phyloP scores from a whole-genome alignment of 2,797 vertebrate genomes.

The Eurystomus glaucurus region DNA sequence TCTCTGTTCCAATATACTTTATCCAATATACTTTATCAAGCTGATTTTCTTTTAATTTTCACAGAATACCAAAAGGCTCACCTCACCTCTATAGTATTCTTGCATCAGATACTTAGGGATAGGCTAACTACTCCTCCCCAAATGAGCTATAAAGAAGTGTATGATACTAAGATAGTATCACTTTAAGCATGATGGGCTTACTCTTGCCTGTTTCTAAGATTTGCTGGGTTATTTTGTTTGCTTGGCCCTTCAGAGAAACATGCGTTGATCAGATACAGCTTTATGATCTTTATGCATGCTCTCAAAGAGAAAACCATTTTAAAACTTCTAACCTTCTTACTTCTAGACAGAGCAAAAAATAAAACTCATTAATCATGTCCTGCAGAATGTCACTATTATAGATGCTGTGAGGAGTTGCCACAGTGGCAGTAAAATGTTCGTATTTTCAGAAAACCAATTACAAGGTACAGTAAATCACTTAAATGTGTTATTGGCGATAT shows the following conservation, averaged over 20 bases:
- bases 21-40: not conserved
- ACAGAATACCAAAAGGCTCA: not conserved
- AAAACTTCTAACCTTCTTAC: constrained; percentile 81
- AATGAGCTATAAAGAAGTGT: not conserved
- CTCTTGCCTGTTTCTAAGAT: not conserved
- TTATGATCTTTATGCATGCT: constrained; percentile 27
- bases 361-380: constrained; percentile 82
- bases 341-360: constrained; percentile 77
- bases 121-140: not conserved
- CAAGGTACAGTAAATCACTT: constrained; percentile 87
- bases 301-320: constrained; percentile 71
- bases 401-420: constrained; percentile 80
- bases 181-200: not conserved
- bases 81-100: not conserved
- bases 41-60: not conserved
- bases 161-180: not conserved
- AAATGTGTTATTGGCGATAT: constrained; percentile 79
- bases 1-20: not conserved
- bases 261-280: not conserved
- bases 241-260: constrained; percentile 16
- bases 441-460: constrained; percentile 87
- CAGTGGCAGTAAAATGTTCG: constrained; percentile 85
- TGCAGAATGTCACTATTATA: constrained; percentile 84
- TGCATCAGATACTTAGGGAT: not conserved
- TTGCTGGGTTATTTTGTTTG: not conserved